phyloP scores from a whole-genome alignment of 2,113 vertebrate species.

The Gopherus evgoodei region DNA sequence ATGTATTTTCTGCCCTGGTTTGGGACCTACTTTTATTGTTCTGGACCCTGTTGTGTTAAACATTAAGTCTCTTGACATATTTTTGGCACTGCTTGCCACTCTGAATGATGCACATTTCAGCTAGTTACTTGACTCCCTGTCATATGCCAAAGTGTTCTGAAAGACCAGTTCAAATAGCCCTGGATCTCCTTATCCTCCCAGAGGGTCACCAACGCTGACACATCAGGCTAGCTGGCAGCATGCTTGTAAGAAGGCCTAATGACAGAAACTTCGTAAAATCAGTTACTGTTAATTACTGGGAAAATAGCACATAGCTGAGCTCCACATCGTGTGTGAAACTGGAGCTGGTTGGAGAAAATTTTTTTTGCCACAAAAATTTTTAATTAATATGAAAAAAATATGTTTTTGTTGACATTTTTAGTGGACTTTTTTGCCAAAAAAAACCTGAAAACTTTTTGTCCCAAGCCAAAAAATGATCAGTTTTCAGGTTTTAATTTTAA shows the following conservation, averaged over 20 bases:
- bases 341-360: not conserved
- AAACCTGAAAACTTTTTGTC: not conserved
- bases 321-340: not conserved
- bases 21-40: no score
- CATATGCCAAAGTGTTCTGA: not conserved
- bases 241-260: not conserved
- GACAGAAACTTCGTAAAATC: not conserved
- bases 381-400: not conserved
- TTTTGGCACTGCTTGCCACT: not conserved
- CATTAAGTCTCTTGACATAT: not conserved
- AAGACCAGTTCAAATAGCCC: not conserved
- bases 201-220: not conserved
- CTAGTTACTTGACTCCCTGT: not conserved
- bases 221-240: not conserved
- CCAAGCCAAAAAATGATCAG: not conserved
- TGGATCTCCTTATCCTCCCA: not conserved
- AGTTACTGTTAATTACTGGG: not conserved
- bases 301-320: not conserved
- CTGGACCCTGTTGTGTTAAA: not conserved
- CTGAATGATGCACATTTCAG: not conserved
- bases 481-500: not conserved
- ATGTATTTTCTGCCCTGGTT: not conserved
- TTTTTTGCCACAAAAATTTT: not conserved
- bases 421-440: not conserved
- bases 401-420: not conserved